Percentiles rank a stretch among this genome's conserved stretches.
phyloP scores from a whole-genome alignment of 2,888 invertebrate species.

The Embidobia sp. region DNA sequence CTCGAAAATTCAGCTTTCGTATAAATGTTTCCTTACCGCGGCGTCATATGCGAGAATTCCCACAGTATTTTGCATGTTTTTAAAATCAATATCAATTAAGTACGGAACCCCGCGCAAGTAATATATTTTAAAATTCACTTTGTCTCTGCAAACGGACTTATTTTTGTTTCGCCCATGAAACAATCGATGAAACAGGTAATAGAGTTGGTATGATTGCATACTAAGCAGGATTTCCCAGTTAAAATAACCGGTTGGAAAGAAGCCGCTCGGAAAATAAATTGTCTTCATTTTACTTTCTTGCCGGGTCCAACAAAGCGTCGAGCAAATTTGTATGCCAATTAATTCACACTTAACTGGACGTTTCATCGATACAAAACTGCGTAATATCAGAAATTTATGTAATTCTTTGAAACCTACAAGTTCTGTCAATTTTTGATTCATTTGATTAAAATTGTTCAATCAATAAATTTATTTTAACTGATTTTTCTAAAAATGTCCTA shows the following conservation, averaged over 20 bases:
- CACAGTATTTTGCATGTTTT: slow-evolving; percentile 39
- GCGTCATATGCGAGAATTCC: slow-evolving; percentile 3
- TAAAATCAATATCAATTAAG: slow-evolving; percentile 36
- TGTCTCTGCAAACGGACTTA: slow-evolving; percentile 10
- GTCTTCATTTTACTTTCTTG: background rate
- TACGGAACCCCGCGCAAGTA: slow-evolving; percentile 17
- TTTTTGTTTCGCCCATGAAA: slow-evolving; percentile 14
- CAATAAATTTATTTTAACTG: too few species aligned
- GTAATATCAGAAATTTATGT: too few species aligned
- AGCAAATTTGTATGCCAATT: background rate
- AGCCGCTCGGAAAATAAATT: slow-evolving; percentile 17
- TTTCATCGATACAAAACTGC: too few species aligned
- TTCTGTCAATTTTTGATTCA: too few species aligned
- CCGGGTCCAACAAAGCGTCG: background rate
- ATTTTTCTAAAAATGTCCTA: too few species aligned
- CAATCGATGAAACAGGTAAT: slow-evolving; percentile 32
- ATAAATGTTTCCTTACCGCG: slow-evolving; percentile 1
- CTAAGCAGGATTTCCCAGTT: slow-evolving; percentile 30
- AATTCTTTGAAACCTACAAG: too few species aligned
- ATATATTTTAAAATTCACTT: slow-evolving; percentile 32
- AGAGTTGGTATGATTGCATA: slow-evolving; percentile 27
- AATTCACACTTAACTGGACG: too few species aligned
- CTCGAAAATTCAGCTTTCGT: background rate
- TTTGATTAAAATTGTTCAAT: too few species aligned
- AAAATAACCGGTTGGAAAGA: slow-evolving; percentile 35